phyloP scores from a whole-genome alignment of 2,113 vertebrate species.

The Ictidomys tridecemlineatus region DNA sequence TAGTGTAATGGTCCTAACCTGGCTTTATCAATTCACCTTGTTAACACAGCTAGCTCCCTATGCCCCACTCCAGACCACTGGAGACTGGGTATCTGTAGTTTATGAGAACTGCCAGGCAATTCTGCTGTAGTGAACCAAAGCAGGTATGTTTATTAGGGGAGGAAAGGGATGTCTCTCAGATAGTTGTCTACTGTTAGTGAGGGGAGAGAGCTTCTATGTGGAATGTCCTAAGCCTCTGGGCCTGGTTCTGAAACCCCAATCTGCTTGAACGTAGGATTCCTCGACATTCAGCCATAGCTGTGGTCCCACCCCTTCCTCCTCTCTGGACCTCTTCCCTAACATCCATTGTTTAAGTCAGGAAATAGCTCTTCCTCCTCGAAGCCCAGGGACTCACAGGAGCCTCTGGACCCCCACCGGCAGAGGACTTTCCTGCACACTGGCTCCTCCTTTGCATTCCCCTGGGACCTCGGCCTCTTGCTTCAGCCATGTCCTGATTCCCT shows the following conservation, averaged over 20 bases:
- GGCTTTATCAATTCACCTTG: background rate
- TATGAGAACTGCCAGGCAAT: background rate
- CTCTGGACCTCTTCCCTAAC: constrained; percentile 71
- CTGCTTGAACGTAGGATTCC: constrained; percentile 63
- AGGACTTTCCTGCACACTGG: constrained; percentile 55
- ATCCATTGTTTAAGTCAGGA: constrained; percentile 82
- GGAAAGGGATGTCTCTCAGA: background rate
- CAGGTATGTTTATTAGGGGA: background rate
- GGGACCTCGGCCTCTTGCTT: background rate
- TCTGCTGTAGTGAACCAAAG: background rate
- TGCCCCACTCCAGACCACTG: background rate
- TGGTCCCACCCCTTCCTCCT: constrained; percentile 74
- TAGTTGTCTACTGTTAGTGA: background rate
- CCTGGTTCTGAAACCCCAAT: constrained; percentile 6
- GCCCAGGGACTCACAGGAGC: constrained; percentile 62
- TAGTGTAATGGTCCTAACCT: background rate
- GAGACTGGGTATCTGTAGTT: background rate
- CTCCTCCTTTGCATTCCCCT: background rate
- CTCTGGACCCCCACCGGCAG: constrained; percentile 42
- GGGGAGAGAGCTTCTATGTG: background rate
- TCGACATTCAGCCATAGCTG: constrained; percentile 68
- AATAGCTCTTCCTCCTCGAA: constrained; percentile 79
- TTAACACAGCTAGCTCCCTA: background rate
- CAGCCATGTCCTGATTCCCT: background rate
- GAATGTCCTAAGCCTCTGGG: constrained; percentile 61